Percentiles rank a stretch among this genome's conserved stretches.
These are phyloP conservation scores for Criorhina ranunculi DNA, from an alignment of 2,888 invertebrate genomes.

Conservation along the genomic window DNA sequence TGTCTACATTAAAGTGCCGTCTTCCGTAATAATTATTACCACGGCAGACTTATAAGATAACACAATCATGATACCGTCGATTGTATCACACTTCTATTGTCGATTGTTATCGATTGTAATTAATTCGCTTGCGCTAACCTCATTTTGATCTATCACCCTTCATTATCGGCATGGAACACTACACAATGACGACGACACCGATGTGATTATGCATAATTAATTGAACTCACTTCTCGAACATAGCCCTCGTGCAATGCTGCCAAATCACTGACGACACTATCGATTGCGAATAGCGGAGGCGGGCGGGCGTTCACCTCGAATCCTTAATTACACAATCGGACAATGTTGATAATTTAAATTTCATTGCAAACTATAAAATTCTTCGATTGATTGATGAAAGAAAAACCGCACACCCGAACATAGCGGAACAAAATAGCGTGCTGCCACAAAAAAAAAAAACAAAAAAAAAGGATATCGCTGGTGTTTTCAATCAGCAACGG, in stretches of 20 bases:
- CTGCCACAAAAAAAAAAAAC: slow-evolving; percentile 21
- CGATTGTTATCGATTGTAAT: slow-evolving; percentile 68
- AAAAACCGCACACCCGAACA: slow-evolving; percentile 68
- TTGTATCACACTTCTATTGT: slow-evolving; percentile 60
- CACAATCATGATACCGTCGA: slow-evolving; percentile 21
- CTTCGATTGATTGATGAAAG: slow-evolving; percentile 76
- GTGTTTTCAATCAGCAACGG: slow-evolving; percentile 59
- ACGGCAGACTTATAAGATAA: slow-evolving; percentile 27
- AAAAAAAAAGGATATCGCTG: slow-evolving; percentile 41
- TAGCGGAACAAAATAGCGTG: slow-evolving; percentile 47
- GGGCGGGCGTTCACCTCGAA: too few relatives aligned
- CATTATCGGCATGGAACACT: slow-evolving; percentile 43
- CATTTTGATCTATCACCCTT: slow-evolving; percentile 69
- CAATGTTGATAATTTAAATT: slow-evolving; percentile 74
- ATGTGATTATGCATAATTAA: slow-evolving; percentile 67
- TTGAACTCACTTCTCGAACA: slow-evolving; percentile 10
- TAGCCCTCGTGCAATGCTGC: not conserved
- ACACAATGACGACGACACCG: slow-evolving; percentile 1
- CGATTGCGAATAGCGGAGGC: too few relatives aligned
- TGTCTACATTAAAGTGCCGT: not conserved
- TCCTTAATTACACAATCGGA: slow-evolving; percentile 73
- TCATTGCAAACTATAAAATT: slow-evolving; percentile 75
- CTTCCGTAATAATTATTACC: slow-evolving; percentile 30
- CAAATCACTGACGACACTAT: not conserved
- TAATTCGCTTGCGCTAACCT: slow-evolving; percentile 64